These are phyloP conservation scores for Drosophila kohkoa DNA, from an alignment of 1,140 invertebrate genomes.

Conservation along the genomic window DNA sequence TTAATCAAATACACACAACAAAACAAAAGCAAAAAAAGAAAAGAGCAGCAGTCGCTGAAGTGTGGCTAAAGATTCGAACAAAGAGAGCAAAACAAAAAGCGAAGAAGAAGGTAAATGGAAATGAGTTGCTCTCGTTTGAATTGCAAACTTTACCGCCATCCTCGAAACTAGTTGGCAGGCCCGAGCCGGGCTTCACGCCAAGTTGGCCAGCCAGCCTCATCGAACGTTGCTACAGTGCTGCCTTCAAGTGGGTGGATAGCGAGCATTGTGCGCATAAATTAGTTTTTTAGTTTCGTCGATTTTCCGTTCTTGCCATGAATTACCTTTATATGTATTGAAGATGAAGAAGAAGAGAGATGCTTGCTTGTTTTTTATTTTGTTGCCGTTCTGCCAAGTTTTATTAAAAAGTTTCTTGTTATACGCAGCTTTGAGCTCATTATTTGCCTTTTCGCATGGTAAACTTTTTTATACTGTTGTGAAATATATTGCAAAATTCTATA, in stretches of 20 bases:
- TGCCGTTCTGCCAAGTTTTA: conserved; percentile 20
- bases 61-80: conserved; percentile 35
- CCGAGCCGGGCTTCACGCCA: background rate
- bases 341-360: background rate
- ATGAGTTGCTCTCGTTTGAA: conserved; percentile 22
- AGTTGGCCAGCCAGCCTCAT: conserved; percentile 7
- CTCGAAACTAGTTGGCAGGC: conserved; percentile 32
- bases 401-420: conserved; percentile 23
- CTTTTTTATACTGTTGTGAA: background rate
- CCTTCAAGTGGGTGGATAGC: conserved; percentile 3
- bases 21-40: background rate
- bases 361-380: background rate
- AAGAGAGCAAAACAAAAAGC: conserved; percentile 10
- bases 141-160: conserved; percentile 33
- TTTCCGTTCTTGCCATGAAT: conserved; percentile 17
- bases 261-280: conserved; percentile 45
- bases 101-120: conserved; percentile 29
- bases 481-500: background rate
- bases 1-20: conserved; percentile 50
- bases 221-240: conserved; percentile 27
- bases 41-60: conserved; percentile 24
- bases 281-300: conserved; percentile 47
- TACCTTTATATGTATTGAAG: conserved; percentile 14
- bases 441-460: background rate
- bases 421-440: conserved; percentile 10